phyloP scores from a whole-genome alignment of 2,797 vertebrate species.

The Propithecus perrieri region DNA sequence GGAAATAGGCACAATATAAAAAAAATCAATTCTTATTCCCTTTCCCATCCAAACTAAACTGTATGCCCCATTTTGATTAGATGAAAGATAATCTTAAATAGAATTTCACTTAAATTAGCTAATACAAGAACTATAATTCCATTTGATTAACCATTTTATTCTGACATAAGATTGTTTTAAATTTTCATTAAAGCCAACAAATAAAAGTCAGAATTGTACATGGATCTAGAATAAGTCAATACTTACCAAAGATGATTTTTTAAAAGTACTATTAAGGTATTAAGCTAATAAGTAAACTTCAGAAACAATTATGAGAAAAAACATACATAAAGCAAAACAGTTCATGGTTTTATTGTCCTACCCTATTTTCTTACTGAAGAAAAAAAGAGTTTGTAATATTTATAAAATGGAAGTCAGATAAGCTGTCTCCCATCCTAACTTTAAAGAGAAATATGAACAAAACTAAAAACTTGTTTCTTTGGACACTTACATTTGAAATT shows the following conservation, averaged over 20 bases:
- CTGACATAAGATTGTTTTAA: conserved; percentile 46
- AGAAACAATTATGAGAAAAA: conserved; percentile 17
- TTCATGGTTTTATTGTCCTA: conserved; percentile 29
- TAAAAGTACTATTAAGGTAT: conserved; percentile 9
- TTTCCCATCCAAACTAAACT: conserved; percentile 29
- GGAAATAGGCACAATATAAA: neutral
- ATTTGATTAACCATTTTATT: conserved; percentile 39
- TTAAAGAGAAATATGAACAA: neutral
- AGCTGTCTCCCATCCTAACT: conserved; percentile 12
- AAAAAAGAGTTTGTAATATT: neutral
- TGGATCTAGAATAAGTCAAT: neutral
- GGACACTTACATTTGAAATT: conserved; percentile 39
- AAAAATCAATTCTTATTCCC: neutral
- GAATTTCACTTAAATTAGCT: conserved; percentile 16
- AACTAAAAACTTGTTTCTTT: conserved; percentile 47
- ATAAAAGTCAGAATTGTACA: neutral
- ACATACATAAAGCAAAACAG: conserved; percentile 26
- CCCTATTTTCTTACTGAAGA: conserved; percentile 25
- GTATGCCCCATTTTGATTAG: neutral
- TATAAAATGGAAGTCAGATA: neutral
- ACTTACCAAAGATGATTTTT: conserved; percentile 50
- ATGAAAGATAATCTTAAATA: neutral
- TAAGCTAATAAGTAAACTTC: conserved; percentile 31
- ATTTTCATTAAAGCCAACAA: conserved; percentile 50
- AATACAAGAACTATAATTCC: conserved; percentile 37